These are phyloP conservation scores for Xerus rutilus DNA, from an alignment of 2,797 vertebrate genomes.

Conservation along the genomic window DNA sequence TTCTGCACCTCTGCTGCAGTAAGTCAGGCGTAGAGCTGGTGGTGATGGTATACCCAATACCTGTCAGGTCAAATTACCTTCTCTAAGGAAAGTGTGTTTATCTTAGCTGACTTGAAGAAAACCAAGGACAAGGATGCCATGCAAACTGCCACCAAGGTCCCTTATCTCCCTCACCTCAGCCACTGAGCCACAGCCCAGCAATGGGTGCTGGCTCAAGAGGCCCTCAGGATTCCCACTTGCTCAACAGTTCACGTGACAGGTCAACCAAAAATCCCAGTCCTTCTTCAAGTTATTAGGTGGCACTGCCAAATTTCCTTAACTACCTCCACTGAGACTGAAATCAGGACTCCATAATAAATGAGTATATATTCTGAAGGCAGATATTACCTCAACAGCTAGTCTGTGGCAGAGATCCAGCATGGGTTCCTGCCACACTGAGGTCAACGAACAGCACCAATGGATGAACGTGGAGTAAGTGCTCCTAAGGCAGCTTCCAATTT, in stretches of 20 bases:
- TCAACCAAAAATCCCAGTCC: neutral
- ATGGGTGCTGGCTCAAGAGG: neutral
- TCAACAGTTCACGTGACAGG: neutral
- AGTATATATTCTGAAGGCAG: neutral
- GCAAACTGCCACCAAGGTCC: neutral
- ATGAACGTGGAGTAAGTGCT: neutral
- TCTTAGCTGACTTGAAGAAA: neutral
- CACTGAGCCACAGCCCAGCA: neutral
- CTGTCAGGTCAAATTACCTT: neutral
- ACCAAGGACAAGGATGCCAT: neutral
- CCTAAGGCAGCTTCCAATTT: neutral
- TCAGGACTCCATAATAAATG: neutral
- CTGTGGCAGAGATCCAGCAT: neutral
- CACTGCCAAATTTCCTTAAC: neutral
- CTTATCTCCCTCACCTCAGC: neutral
- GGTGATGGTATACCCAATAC: neutral
- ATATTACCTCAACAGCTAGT: neutral
- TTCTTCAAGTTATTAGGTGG: neutral
- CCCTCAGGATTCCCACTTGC: neutral
- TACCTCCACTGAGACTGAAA: neutral
- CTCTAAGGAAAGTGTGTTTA: slow-evolving; percentile 5
- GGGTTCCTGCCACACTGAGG: neutral
- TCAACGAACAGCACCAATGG: neutral
- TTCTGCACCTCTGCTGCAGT: neutral
- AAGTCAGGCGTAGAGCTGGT: neutral